phyloP scores from a whole-genome alignment of 92 coral and sea anemone genomes.

The Galaxea fascicularis region DNA sequence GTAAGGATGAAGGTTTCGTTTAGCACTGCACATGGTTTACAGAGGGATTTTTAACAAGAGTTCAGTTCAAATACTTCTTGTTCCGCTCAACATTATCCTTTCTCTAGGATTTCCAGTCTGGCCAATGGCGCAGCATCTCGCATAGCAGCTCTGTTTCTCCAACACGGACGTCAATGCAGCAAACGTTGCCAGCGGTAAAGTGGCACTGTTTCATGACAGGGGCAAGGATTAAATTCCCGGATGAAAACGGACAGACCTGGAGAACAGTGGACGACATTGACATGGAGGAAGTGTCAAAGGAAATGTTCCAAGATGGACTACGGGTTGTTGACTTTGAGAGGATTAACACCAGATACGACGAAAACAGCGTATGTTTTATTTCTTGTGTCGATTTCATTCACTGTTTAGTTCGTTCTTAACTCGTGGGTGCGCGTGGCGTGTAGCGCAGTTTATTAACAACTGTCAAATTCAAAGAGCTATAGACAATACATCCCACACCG shows the following conservation, averaged over 20 bases:
- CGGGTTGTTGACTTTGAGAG: slow-evolving; percentile 22
- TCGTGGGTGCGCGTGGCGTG: too few species aligned
- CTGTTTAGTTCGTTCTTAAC: not conserved
- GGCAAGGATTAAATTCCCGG: slow-evolving; percentile 63
- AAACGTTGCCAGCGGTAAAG: slow-evolving; percentile 10
- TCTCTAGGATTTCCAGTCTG: slow-evolving; percentile 11
- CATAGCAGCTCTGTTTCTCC: slow-evolving; percentile 15
- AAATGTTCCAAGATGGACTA: slow-evolving; percentile 39
- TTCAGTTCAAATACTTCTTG: not conserved
- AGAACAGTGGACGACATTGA: slow-evolving; percentile 28
- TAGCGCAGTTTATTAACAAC: too few species aligned
- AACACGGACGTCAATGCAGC: not conserved
- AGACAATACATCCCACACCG: too few species aligned
- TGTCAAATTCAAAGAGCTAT: too few species aligned
- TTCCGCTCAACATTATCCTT: not conserved
- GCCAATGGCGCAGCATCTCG: slow-evolving; percentile 5
- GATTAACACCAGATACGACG: not conserved
- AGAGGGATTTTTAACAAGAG: too few species aligned
- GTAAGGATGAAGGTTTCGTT: too few species aligned
- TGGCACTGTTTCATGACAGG: slow-evolving; percentile 76
- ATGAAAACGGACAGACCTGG: slow-evolving; percentile 61
- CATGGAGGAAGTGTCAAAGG: slow-evolving; percentile 17
- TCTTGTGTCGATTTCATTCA: not conserved
- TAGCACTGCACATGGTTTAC: too few species aligned
- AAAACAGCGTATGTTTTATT: slow-evolving; percentile 19